phyloP scores from a whole-genome alignment of 2,113 vertebrate genomes.

The Tachuris rubrigastra region DNA sequence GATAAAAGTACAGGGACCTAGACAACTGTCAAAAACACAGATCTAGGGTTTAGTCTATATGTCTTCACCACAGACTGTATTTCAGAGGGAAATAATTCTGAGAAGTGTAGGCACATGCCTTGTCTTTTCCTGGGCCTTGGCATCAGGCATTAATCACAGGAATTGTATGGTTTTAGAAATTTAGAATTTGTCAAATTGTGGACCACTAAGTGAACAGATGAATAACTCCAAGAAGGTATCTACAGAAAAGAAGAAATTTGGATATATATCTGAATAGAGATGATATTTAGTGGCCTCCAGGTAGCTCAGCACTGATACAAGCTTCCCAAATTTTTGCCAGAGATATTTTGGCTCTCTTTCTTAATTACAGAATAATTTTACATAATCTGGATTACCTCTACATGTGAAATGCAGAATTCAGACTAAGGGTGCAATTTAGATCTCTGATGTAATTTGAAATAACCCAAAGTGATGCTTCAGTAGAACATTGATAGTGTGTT shows the following conservation, averaged over 20 bases:
- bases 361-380: not conserved
- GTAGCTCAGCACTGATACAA: not conserved
- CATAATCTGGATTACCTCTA: not conserved
- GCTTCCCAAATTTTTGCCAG: not conserved
- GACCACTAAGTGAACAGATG: not conserved
- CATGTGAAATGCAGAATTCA: not conserved
- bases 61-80: not conserved
- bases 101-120: not conserved
- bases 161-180: not conserved
- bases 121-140: not conserved
- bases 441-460: not conserved
- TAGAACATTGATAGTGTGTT: accelerated
- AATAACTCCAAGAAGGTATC: not conserved
- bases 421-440: not conserved
- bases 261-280: not conserved
- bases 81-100: not conserved
- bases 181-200: not conserved
- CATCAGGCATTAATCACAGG: not conserved
- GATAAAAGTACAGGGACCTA: not conserved
- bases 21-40: not conserved
- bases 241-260: not conserved
- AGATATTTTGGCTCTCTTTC: not conserved
- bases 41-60: not conserved
- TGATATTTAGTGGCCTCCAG: not conserved
- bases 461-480: not conserved